Evolutionary conservation across 37 sponge, comb jelly and placozoan species (phyloP).

Genomic region (Tethya wilhelma): DNA sequence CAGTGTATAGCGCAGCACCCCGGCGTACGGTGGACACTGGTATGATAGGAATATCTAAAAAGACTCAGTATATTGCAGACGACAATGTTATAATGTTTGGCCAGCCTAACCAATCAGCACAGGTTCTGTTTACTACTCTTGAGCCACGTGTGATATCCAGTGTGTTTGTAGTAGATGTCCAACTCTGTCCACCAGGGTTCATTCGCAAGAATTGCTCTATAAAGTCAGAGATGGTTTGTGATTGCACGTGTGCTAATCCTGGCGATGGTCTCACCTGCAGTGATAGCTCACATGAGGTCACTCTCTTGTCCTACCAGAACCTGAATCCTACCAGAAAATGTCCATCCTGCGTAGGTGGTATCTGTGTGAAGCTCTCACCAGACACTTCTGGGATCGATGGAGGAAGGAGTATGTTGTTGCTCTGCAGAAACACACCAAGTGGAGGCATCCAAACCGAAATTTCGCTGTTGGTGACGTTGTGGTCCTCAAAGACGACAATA

Average conservation of each 20-base stretch:
- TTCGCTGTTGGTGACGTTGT: too few relatives aligned
- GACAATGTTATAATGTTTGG: slow-evolving; percentile 9
- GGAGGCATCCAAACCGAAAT: too few relatives aligned
- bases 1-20: slow-evolving; percentile 1
- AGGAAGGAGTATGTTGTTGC: too few relatives aligned
- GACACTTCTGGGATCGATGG: too few relatives aligned
- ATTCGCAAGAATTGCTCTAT: not conserved
- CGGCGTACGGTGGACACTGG: not conserved
- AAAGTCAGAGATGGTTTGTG: slow-evolving; percentile 6
- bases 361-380: too few relatives aligned
- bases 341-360: too few relatives aligned
- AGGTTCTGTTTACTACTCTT: slow-evolving; percentile 18
- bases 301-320: not conserved
- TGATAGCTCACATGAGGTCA: not conserved
- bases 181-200: slow-evolving; percentile 41
- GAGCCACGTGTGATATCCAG: slow-evolving; percentile 33
- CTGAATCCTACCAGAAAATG: too few relatives aligned
- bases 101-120: not conserved
- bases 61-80: slow-evolving; percentile 5
- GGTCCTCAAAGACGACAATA: too few relatives aligned
- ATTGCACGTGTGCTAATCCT: not conserved
- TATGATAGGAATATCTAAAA: not conserved
- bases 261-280: not conserved
- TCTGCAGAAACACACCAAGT: too few relatives aligned
- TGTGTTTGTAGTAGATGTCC: not conserved